A percentile compares a stretch with the other conserved stretches of the same genome.
Evolutionary conservation across 2,888 invertebrate genomes (phyloP).

Genomic region (Drosophila lutescens): DNA sequence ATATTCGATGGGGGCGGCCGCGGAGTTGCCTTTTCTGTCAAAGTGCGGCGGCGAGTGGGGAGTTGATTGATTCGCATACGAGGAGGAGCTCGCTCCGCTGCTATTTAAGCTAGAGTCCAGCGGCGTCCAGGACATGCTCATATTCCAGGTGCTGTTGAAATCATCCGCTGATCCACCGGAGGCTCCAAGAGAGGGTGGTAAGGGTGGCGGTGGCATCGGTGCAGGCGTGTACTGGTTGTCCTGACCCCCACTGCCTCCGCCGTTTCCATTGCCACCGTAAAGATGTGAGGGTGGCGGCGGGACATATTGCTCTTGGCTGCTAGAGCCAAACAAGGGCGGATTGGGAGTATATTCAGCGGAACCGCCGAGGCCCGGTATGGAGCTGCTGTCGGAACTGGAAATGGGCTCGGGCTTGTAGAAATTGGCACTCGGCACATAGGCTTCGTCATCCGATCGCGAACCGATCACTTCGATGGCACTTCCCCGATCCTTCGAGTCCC

Average conservation of each 20-base stretch:
- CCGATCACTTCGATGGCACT: conserved; percentile 86
- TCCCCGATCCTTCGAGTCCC: conserved; percentile 71
- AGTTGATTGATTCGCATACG: conserved; percentile 81
- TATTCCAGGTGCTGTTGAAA: conserved; percentile 84
- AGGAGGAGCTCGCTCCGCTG: conserved; percentile 81
- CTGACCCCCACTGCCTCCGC: conserved; percentile 13
- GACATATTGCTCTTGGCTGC: conserved; percentile 58
- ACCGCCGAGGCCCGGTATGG: conserved; percentile 58
- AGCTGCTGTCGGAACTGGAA: conserved; percentile 59
- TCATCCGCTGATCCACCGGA: conserved; percentile 63
- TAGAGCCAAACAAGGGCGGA: conserved; percentile 62
- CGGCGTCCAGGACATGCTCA: conserved; percentile 84
- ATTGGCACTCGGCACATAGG: conserved; percentile 83
- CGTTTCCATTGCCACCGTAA: conserved; percentile 52
- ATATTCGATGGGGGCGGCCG: conserved; percentile 86
- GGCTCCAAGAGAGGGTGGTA: conserved; percentile 48
- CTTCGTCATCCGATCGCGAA: conserved; percentile 85
- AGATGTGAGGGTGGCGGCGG: conserved; percentile 81
- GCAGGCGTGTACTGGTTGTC: conserved; percentile 77
- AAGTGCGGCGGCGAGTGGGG: conserved; percentile 89
- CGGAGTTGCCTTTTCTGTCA: conserved; percentile 86
- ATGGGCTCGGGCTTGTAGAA: conserved; percentile 85
- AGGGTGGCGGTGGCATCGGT: conserved; percentile 69
- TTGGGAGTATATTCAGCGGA: conserved; percentile 55
- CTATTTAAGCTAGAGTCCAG: conserved; percentile 81